Percentiles rank a stretch among this genome's conserved stretches.
These are phyloP conservation scores for Ctenicera cuprea DNA, from an alignment of 2,888 invertebrate genomes.

Conservation along the genomic window DNA sequence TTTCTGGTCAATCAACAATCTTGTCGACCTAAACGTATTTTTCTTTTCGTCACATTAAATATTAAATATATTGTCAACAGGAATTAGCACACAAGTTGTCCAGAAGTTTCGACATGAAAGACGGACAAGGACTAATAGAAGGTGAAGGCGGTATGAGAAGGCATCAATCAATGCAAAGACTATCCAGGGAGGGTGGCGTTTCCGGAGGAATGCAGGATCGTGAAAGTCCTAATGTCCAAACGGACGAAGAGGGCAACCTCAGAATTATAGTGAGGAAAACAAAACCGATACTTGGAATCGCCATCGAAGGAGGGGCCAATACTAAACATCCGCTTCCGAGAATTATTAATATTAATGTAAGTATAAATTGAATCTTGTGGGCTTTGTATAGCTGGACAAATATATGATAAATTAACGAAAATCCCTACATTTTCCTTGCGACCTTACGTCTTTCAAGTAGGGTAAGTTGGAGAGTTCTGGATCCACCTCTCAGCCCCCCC, in stretches of 20 bases:
- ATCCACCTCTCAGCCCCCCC: too few relatives aligned
- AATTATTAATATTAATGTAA: constrained; percentile 97
- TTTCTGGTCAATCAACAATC: background rate
- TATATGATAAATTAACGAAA: too few relatives aligned
- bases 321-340: constrained; percentile 95
- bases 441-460: too few relatives aligned
- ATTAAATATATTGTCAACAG: constrained; percentile 70
- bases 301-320: constrained; percentile 97
- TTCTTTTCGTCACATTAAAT: background rate
- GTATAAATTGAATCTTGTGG: constrained; percentile 64
- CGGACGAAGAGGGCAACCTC: constrained; percentile 91
- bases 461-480: too few relatives aligned
- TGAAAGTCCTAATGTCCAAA: constrained; percentile 81
- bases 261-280: constrained; percentile 94
- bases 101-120: constrained; percentile 92
- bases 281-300: constrained; percentile 95
- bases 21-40: background rate
- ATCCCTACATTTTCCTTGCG: too few relatives aligned
- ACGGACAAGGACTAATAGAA: constrained; percentile 84
- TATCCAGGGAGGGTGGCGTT: constrained; percentile 76
- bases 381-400: too few relatives aligned
- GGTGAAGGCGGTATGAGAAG: constrained; percentile 80
- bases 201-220: constrained; percentile 64
- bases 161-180: constrained; percentile 86
- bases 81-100: constrained; percentile 92